A percentile compares a stretch with the other conserved stretches of the same genome.
phyloP scores from a whole-genome alignment of 2,888 invertebrate species.

The Mimas tiliae region DNA sequence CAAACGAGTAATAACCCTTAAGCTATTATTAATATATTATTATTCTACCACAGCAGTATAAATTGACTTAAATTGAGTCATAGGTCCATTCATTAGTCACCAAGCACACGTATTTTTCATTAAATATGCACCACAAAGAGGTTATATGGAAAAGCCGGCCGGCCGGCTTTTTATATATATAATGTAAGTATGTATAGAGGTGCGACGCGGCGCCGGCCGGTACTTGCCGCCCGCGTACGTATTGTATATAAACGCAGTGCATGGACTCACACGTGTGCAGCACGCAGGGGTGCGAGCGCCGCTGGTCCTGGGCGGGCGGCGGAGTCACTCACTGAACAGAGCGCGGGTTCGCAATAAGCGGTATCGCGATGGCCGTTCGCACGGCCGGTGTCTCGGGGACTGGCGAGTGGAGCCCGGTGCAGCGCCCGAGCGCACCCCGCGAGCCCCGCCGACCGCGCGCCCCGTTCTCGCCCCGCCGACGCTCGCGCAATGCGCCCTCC shows the following conservation, averaged over 20 bases:
- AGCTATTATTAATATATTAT: background rate
- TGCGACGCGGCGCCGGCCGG: conserved; percentile 39
- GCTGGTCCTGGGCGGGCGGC: conserved; percentile 68
- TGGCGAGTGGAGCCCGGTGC: conserved; percentile 72
- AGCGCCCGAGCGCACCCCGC: conserved; percentile 74
- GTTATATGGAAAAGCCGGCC: conserved; percentile 71
- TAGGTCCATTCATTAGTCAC: conserved; percentile 42
- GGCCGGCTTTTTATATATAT: conserved; percentile 44
- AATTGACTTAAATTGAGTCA: conserved; percentile 25
- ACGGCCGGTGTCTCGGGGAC: conserved; percentile 83
- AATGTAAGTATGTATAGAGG: conserved; percentile 32
- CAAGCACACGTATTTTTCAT: conserved; percentile 51
- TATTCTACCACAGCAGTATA: background rate
- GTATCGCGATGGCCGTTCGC: conserved; percentile 80
- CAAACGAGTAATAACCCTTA: background rate
- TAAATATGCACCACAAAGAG: conserved; percentile 61
- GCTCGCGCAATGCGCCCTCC: conserved; percentile 72
- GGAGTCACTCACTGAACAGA: conserved; percentile 63
- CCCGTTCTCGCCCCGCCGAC: conserved; percentile 62
- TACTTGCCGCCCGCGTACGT: conserved; percentile 34
- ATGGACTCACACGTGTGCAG: conserved; percentile 75
- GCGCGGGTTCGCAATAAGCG: conserved; percentile 49
- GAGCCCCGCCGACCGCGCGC: conserved; percentile 43
- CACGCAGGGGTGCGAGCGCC: conserved; percentile 61
- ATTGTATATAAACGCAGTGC: conserved; percentile 37